Conservation (phyloP, 2,888 invertebrate genomes). For the Arctia plantaginis region DNA sequence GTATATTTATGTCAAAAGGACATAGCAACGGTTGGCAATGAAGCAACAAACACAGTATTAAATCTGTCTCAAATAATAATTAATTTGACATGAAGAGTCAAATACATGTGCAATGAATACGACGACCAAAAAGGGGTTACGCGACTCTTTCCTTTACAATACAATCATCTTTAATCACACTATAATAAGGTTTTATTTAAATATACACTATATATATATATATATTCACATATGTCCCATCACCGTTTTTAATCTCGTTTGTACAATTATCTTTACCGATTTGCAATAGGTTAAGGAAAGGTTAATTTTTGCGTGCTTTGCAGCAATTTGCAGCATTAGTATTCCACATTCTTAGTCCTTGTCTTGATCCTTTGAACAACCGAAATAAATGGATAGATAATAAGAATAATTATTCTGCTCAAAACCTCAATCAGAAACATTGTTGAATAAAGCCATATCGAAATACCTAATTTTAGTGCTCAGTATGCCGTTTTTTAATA, state of each 20-base stretch:
- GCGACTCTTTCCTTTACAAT: not conserved
- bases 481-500: not conserved
- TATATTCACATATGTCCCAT: not conserved
- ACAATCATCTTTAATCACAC: not conserved
- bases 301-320: conserved; percentile 9
- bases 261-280: not conserved
- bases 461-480: too few relatives aligned
- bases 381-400: not conserved
- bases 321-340: conserved; percentile 4
- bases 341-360: not conserved
- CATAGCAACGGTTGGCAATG: not conserved
- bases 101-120: too few relatives aligned
- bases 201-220: not conserved
- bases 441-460: not conserved
- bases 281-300: not conserved
- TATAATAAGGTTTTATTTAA: not conserved
- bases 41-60: not conserved
- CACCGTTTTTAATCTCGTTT: not conserved
- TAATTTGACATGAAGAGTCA: too few relatives aligned
- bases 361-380: conserved; percentile 1
- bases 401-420: too few relatives aligned
- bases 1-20: not conserved
- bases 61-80: too few relatives aligned
- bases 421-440: not conserved
- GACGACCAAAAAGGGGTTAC: not conserved